These are phyloP conservation scores for Mohoua ochrocephala DNA, from an alignment of 2,113 vertebrate genomes.

Conservation along the genomic window DNA sequence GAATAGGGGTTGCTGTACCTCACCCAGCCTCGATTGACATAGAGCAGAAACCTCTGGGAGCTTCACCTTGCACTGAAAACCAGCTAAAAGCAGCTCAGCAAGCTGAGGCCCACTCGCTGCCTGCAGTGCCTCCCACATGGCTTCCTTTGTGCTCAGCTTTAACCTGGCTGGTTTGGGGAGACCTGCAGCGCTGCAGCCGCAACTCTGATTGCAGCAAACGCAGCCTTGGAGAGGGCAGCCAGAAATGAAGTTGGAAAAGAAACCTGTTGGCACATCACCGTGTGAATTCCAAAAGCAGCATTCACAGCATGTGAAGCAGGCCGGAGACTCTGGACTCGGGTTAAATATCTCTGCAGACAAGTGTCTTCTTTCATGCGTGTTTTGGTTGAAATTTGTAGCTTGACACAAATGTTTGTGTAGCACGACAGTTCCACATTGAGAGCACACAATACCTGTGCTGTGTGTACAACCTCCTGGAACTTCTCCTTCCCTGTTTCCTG, in stretches of 20 bases:
- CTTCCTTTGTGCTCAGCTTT: background rate
- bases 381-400: background rate
- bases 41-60: background rate
- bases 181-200: background rate
- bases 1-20: background rate
- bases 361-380: background rate
- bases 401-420: background rate
- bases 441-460: background rate
- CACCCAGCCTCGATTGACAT: rapidly evolving
- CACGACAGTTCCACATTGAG: background rate
- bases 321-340: background rate
- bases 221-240: background rate
- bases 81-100: background rate
- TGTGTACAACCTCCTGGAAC: background rate
- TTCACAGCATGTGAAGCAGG: rapidly evolving
- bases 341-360: background rate
- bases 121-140: background rate
- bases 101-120: background rate
- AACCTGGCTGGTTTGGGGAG: background rate
- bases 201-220: rapidly evolving
- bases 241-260: background rate
- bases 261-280: background rate
- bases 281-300: background rate
- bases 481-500: background rate
- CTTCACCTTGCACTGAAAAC: background rate